Percentiles rank a stretch among this genome's conserved stretches.
Conservation (phyloP, 2,113 vertebrate species). For the Arenaria interpres region DNA sequence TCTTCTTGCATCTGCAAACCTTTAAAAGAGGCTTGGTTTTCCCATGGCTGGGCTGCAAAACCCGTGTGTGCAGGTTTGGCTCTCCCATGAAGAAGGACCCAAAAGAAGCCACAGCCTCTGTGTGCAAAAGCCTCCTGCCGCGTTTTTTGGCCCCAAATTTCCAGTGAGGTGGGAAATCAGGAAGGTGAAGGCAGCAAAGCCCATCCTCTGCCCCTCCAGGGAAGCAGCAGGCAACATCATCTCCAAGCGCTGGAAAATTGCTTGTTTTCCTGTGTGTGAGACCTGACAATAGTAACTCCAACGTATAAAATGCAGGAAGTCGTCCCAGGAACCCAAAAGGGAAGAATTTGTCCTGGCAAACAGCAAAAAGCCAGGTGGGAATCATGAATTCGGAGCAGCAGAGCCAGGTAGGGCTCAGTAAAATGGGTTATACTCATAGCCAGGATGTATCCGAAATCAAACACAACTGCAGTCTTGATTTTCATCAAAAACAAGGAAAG, state of each 20-base stretch:
- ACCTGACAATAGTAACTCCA: not conserved
- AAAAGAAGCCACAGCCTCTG: not conserved
- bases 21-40: not conserved
- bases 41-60: not conserved
- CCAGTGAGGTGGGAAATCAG: rapidly evolving
- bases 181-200: not conserved
- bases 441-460: not conserved
- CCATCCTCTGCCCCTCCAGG: not conserved
- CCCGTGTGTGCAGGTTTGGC: rapidly evolving
- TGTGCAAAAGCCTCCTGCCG: not conserved
- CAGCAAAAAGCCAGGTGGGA: not conserved
- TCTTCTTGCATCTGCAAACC: not conserved
- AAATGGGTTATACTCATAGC: not conserved
- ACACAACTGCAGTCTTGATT: not conserved
- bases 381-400: not conserved
- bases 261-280: not conserved
- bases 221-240: not conserved
- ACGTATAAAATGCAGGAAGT: not conserved
- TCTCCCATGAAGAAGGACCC: not conserved
- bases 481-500: not conserved
- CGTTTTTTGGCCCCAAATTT: not conserved
- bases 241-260: not conserved
- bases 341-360: not conserved
- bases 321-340: not conserved
- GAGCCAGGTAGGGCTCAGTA: not conserved